Base-by-base conservation (phyloP, 2,888 invertebrate species). In the Macroteleia sp. region DNA sequence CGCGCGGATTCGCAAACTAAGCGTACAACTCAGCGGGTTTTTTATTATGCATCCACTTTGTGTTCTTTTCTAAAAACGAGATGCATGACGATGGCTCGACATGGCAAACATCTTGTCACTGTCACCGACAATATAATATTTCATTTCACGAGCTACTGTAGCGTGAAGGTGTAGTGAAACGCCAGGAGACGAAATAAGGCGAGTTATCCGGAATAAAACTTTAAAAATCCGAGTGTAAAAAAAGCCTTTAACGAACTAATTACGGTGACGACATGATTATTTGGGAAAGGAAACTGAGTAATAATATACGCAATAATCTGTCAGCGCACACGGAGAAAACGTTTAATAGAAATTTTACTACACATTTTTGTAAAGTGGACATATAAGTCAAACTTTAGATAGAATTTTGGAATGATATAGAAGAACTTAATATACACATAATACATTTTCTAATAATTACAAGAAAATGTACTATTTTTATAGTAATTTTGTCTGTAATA, bases 81-180 rank as follows among this genome's bases (percentile, higher is more conserved):
- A 83, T 56, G 61, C 56, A 71, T 44, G 74, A 66, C 69, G 76
- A 71, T 62, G 66, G 50, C 70, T 50, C 56, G 61, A 78, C 80
- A 75, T 56, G 75, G 75, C 79, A 77, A 81, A 81, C 82, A 81
- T 76, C 78, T 81, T 80, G 81, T 82, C 81, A 79, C 75, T 80
- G 75, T 75, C 62, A 48, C 32, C 69, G 71, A 77, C 79, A 61
- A 71, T 82, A 74, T 77, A 78, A 81, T 81, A 82, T 82, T 80
- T 81, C 80, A 79, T 82, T 80, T 80, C 80, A 78, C 48, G 56
- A 62, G 74, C 77, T 66, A 66, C 71, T 66, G 79, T 50, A 69
- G 76, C 56, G 69, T 66, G 62, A 70, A 69, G 79, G 66, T 52
- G 71, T 30, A 74, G 67, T 64, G 66, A 74, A 79, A 80, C 69